These are phyloP conservation scores for Chaetodon auriga DNA, from an alignment of 2,113 vertebrate genomes.

Conservation along the genomic window DNA sequence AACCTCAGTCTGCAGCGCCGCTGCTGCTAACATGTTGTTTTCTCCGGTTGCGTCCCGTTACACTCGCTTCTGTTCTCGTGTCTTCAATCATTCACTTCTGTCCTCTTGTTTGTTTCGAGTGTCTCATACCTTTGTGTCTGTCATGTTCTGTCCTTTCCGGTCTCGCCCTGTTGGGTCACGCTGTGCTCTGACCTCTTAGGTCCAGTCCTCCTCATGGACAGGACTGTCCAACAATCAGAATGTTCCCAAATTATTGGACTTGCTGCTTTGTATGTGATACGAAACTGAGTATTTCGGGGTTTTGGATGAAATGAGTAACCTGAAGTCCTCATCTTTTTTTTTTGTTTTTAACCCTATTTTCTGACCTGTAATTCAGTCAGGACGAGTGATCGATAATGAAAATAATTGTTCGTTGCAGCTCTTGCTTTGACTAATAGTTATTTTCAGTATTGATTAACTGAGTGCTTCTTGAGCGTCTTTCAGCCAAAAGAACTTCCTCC, in stretches of 20 bases:
- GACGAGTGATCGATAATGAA: no score
- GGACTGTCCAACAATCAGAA: no score
- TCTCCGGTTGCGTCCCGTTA: constrained; percentile 1
- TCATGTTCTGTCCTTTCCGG: not conserved
- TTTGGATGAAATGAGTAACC: no score
- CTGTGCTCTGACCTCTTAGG: not conserved
- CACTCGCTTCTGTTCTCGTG: not conserved
- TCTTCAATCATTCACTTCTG: not conserved
- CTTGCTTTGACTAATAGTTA: no score
- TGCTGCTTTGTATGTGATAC: not conserved
- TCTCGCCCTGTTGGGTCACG: not conserved
- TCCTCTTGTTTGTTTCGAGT: not conserved
- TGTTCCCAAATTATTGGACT: not conserved
- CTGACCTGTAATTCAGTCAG: no score
- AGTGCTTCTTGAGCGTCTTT: no score
- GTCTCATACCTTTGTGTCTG: not conserved
- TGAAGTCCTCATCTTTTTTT: not conserved
- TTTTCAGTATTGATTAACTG: no score
- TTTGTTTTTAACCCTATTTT: not conserved
- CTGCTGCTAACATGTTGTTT: not conserved
- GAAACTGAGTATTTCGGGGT: not conserved
- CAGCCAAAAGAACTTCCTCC: no score
- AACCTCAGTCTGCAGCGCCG: not conserved
- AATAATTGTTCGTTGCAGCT: no score
- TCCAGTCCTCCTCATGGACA: not conserved